Base-by-base conservation (phyloP, 2,888 invertebrate species). In the Melanostoma mellinum region DNA sequence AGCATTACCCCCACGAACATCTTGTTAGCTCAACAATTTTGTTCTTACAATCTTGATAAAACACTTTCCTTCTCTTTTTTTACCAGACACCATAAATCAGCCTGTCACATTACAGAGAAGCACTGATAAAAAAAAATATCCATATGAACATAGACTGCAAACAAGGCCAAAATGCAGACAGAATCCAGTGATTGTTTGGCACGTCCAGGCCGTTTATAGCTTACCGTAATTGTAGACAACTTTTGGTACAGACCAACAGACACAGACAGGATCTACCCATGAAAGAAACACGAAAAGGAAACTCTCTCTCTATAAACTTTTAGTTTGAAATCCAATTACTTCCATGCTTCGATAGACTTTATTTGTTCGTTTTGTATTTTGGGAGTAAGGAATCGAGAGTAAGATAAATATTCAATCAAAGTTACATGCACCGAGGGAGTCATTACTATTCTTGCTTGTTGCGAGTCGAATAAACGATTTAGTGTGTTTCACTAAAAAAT, bases 261-360 rank as follows among this genome's bases (percentile, higher is more conserved):
- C 8, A 46, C 61, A 50, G 63, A 71, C 63, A 63, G 63, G 63
- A 71, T 75, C 68, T 20, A 20, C 20, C 20, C 20, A 20, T 20
- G 20, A 20, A 20, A 75, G 20, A 40, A 5, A 50, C 1, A 38
- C 36, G 36, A 46, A 69, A 56, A 67, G 44, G 48, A 73, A 78
- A 78, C n/a, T n/a, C 82, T 78, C 69, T 65, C 78, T 69, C 20
- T 20, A 50, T 73, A 60, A 58, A 56, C 65, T 56, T 65, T 56
- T 73, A 78, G 74, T 48, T 69, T 71, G 69, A 69, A 84, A 84
- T 84, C 82, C 77, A 84, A 84, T 78, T 84, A 84, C 74, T 78
- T 74, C 40, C 46, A 58, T 71, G 74, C 74, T 65, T 73, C 20
- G 20, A 20, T 20, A 20, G 20, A 20, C 20, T 20, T 20, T 20